Evolutionary conservation across 2,888 invertebrate species (phyloP).

Genomic region (Pristionchus maxplancki): DNA sequence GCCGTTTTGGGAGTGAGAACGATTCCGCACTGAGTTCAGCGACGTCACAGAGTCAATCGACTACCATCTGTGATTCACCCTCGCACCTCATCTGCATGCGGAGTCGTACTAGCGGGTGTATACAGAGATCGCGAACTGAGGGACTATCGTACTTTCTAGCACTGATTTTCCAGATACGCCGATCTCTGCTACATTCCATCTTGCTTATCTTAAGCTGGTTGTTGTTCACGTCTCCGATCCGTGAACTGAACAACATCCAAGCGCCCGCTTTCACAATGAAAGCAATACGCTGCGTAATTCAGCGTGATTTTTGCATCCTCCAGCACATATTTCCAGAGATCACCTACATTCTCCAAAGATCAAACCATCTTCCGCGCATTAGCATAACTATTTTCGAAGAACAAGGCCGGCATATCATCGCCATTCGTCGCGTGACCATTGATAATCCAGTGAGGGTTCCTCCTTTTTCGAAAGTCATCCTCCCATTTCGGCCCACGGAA

Average conservation of each 20-base stretch:
- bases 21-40: background rate
- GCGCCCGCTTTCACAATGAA: background rate
- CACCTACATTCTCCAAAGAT: background rate
- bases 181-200: background rate
- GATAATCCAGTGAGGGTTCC: background rate
- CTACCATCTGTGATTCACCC: background rate
- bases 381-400: slow-evolving; percentile 39
- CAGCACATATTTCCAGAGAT: background rate
- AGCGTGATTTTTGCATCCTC: background rate
- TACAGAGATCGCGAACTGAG: background rate
- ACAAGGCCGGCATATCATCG: background rate
- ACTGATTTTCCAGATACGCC: background rate
- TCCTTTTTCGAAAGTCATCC: slow-evolving; percentile 11
- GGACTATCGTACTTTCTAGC: no score
- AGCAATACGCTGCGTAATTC: background rate
- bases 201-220: background rate
- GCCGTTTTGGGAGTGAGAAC: background rate
- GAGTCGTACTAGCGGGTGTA: background rate
- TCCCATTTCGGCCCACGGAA: background rate
- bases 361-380: background rate
- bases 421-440: slow-evolving; percentile 14
- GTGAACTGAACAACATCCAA: background rate
- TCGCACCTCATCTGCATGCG: background rate
- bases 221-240: background rate
- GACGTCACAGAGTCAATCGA: background rate